phyloP scores from a whole-genome alignment of 2,888 invertebrate species.

The Drosophila barbarae region DNA sequence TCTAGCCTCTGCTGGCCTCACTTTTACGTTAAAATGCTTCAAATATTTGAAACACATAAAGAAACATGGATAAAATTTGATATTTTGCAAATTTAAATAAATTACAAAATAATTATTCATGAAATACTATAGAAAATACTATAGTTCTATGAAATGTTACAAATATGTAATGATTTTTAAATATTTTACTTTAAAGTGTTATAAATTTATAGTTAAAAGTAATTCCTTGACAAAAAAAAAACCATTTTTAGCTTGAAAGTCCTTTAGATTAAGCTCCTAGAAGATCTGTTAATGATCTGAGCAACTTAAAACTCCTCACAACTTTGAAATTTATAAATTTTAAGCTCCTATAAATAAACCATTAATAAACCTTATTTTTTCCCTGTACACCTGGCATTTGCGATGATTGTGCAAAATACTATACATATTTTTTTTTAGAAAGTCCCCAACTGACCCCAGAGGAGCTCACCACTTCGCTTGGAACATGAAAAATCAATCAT shows the following conservation, averaged over 20 bases:
- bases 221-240: neutral
- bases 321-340: neutral
- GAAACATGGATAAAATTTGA: neutral
- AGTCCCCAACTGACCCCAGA: constrained; percentile 53
- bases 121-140: neutral
- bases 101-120: neutral
- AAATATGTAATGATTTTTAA: neutral
- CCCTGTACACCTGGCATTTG: constrained; percentile 4
- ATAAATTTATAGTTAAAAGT: neutral
- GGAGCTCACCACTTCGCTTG: constrained; percentile 35
- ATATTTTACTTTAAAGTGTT: neutral
- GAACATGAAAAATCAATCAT: constrained; percentile 77
- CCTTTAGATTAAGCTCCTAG: neutral
- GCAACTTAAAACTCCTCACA: too few species aligned
- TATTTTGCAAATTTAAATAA: neutral
- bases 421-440: constrained; percentile 73
- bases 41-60: constrained; percentile 6
- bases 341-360: neutral
- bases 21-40: constrained; percentile 20
- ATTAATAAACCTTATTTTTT: neutral
- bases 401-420: constrained; percentile 37
- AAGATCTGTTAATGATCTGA: too few species aligned
- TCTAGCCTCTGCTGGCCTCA: neutral
- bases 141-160: neutral
- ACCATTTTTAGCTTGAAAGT: neutral